Conservation (phyloP, 2,113 vertebrate genomes). For the Leptocoma aspasia region DNA sequence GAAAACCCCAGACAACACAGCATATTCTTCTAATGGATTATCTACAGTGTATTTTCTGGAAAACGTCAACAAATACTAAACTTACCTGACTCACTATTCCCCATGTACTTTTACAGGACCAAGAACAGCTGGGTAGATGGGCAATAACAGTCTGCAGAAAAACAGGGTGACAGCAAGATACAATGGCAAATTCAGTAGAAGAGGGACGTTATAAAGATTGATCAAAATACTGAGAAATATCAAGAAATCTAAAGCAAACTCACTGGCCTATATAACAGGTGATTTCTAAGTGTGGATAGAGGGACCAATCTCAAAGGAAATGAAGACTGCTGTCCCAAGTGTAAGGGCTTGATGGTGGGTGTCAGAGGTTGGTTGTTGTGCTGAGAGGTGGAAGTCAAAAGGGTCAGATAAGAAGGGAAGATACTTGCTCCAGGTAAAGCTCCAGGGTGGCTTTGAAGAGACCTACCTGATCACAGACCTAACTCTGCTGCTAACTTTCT, state of each 20-base stretch:
- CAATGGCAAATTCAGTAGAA: background rate
- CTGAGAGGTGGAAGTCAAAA: background rate
- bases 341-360: background rate
- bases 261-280: background rate
- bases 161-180: background rate
- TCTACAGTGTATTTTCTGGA: background rate
- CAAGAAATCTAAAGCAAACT: background rate
- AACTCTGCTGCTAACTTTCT: background rate
- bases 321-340: background rate
- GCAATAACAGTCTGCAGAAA: background rate
- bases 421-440: background rate
- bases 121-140: background rate
- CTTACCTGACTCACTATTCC: background rate
- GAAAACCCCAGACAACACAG: background rate
- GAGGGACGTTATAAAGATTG: background rate
- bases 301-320: background rate
- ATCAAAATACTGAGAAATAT: slow-evolving; percentile 1
- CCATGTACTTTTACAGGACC: background rate
- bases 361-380: background rate
- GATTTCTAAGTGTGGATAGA: background rate
- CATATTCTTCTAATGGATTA: background rate
- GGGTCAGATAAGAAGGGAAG: background rate
- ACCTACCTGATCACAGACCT: background rate
- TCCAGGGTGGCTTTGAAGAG: background rate
- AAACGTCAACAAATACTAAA: background rate